A percentile compares a stretch with the other conserved stretches of the same genome.
Evolutionary conservation across 2,888 invertebrate species (phyloP).

Genomic region (Hirudinaria manillensis): DNA sequence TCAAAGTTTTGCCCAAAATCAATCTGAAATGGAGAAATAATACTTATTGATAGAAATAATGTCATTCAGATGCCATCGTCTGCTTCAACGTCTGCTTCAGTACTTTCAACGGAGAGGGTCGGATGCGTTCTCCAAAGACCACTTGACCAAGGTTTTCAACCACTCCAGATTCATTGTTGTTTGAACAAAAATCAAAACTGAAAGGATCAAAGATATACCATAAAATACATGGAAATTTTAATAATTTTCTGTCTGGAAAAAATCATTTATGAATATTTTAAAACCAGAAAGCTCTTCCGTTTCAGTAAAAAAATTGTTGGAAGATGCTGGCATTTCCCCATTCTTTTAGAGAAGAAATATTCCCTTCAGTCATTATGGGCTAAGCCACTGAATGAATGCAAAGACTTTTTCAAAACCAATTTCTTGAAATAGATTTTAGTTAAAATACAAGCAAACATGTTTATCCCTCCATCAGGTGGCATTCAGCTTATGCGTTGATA

Average conservation of each 20-base stretch:
- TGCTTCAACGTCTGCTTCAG: slow-evolving; percentile 32
- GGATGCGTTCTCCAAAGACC: slow-evolving; percentile 95
- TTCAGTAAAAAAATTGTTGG: no score
- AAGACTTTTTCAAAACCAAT: no score
- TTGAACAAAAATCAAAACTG: slow-evolving; percentile 85
- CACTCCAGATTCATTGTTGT: slow-evolving; percentile 66
- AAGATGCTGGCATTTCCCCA: no score
- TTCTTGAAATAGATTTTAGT: no score
- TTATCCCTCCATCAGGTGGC: no score
- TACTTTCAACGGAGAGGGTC: slow-evolving; percentile 85
- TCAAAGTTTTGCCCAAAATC: slow-evolving; percentile 67
- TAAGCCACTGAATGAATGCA: no score
- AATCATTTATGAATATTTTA: neutral
- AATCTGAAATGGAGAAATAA: slow-evolving; percentile 54
- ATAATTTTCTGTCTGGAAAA: neutral
- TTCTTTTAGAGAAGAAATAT: no score
- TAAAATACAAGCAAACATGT: no score
- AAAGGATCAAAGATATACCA: slow-evolving; percentile 40
- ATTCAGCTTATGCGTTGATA: no score
- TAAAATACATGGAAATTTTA: neutral
- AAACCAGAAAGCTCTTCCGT: no score
- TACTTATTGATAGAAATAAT: neutral
- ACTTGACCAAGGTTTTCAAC: slow-evolving; percentile 97
- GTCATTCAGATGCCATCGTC: neutral
- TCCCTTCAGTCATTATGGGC: no score